These are phyloP conservation scores for Drosophila atripex DNA, from an alignment of 2,888 invertebrate genomes.

Conservation along the genomic window DNA sequence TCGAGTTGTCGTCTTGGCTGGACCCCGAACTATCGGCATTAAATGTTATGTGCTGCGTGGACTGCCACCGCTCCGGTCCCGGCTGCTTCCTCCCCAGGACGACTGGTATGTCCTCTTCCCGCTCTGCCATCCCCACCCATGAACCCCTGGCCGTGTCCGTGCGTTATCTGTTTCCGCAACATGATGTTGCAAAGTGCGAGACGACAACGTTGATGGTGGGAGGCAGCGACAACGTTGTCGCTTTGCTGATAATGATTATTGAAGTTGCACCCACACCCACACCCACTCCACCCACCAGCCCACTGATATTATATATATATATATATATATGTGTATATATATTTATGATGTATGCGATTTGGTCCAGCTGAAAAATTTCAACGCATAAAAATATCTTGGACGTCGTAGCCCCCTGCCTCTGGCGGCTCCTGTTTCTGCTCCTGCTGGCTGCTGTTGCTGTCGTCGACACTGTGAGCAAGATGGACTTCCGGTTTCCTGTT, in stretches of 20 bases:
- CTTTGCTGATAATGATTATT: slow-evolving; percentile 77
- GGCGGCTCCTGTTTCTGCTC: slow-evolving; percentile 7
- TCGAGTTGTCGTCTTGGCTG: slow-evolving; percentile 55
- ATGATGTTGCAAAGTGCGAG: slow-evolving; percentile 61
- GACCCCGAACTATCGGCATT: slow-evolving; percentile 71
- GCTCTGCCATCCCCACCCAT: slow-evolving; percentile 42
- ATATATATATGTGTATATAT: slow-evolving; percentile 24
- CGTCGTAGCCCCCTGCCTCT: slow-evolving; percentile 22
- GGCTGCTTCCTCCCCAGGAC: slow-evolving; percentile 55
- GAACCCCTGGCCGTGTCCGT: slow-evolving; percentile 75
- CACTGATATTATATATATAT: slow-evolving; percentile 43
- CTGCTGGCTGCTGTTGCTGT: slow-evolving; percentile 38
- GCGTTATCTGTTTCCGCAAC: slow-evolving; percentile 83
- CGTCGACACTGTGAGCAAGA: slow-evolving; percentile 71
- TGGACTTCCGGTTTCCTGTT: slow-evolving; percentile 85
- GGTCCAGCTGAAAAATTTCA: slow-evolving; percentile 72
- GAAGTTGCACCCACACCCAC: slow-evolving; percentile 63
- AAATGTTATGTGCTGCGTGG: slow-evolving; percentile 68
- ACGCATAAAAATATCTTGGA: slow-evolving; percentile 81
- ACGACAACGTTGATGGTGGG: slow-evolving; percentile 29
- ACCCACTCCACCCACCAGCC: slow-evolving; percentile 53
- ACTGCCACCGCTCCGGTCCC: slow-evolving; percentile 42
- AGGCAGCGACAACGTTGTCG: slow-evolving; percentile 56
- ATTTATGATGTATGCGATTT: slow-evolving; percentile 53
- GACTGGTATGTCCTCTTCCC: slow-evolving; percentile 12